Conservation (phyloP, 2,113 vertebrate genomes). For the Chrysochloris asiatica region DNA sequence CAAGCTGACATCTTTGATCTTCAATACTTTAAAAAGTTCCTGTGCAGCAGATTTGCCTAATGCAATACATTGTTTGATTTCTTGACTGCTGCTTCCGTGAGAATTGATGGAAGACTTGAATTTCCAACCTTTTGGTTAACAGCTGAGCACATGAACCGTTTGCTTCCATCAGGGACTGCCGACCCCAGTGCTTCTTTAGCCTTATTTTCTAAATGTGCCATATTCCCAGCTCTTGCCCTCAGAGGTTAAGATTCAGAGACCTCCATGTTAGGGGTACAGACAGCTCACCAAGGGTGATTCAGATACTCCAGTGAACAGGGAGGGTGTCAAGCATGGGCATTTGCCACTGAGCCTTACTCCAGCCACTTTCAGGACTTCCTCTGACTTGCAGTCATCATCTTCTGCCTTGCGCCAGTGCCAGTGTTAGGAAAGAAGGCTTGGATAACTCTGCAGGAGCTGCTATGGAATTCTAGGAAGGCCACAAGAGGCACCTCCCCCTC, state of each 20-base stretch:
- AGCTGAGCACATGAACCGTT: neutral
- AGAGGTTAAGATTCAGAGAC: neutral
- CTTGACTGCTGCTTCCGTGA: too few relatives aligned
- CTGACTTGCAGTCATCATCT: fast-evolving
- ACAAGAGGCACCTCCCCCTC: neutral
- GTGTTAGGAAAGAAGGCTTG: fast-evolving
- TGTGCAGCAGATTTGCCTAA: too few relatives aligned
- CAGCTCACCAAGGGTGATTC: neutral
- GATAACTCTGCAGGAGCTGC: fast-evolving
- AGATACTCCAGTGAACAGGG: fast-evolving
- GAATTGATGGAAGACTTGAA: neutral
- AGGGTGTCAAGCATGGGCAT: fast-evolving
- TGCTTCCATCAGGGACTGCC: neutral
- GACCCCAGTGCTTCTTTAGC: neutral
- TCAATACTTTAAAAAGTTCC: too few relatives aligned
- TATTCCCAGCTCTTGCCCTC: neutral
- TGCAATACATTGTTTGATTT: too few relatives aligned
- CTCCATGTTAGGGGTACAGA: fast-evolving
- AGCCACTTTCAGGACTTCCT: fast-evolving
- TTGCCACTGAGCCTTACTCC: neutral
- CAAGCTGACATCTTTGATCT: too few relatives aligned
- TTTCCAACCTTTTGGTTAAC: neutral
- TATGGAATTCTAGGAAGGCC: neutral
- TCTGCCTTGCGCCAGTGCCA: fast-evolving
- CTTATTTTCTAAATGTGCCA: neutral